Evolutionary conservation across 2,888 invertebrate genomes (phyloP), one percentile per base, ranked within the genome.

Genomic region (Congeria kusceri): DNA sequence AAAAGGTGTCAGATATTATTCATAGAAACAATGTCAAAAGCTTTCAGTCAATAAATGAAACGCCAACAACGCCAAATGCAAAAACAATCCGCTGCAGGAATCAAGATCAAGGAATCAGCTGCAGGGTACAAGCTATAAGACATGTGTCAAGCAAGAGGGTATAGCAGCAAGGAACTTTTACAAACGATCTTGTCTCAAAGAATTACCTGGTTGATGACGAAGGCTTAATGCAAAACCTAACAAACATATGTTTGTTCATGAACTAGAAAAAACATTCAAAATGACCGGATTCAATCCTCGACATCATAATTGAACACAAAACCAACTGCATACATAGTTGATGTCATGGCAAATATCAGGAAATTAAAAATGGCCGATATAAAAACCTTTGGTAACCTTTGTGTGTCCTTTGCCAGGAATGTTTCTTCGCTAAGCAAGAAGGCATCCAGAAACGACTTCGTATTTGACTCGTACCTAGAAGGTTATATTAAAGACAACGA

Each of bases 301-400:
- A 47, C 64, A 3, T 4, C 28, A 9, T 4, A 7, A 27, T 64
- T 27, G 49, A 13, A 28, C n/a, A 27, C n/a, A 63, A 69, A 5
- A 20, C 13, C 47, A 20, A 70, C 63, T 23, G 46, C 47, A 39
- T 62, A 25, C 56, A n/a, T 63, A 18, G 70, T 70, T 1, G 70
- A 70, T 39, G 70, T 63, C 20, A 70, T 70, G 63, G 70, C 70
- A 1, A 70, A 70, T 53, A 29, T 63, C 23, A 27, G 63, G 39
- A 65, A 58, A 39, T 3, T 63, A 1, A 63, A n/a, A 3, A 25
- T 56, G 20, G 27, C 20, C 23, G 56, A 57, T 3, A 15, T 63
- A 27, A 25, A 28, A 27, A 70, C 63, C 0, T 70, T 70, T 25
- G 49, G 25, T 25, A 32, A 69, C 44, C 15, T 69, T 23, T 65